Evolutionary conservation across 2,797 vertebrate species (phyloP), one percentile per base, ranked within the genome.

Genomic region (Hephaestus fuliginosus): DNA sequence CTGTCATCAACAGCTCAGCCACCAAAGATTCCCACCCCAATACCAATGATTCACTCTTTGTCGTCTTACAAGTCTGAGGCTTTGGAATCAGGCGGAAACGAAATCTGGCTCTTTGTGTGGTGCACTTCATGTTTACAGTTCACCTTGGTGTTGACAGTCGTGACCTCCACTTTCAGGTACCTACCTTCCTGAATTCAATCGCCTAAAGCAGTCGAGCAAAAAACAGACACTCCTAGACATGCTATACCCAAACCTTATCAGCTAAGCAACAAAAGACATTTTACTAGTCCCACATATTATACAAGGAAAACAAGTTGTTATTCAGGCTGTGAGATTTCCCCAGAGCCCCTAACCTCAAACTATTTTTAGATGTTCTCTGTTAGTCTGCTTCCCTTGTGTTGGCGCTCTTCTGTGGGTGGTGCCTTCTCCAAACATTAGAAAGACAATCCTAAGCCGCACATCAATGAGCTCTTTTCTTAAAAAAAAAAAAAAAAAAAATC

Each of bases 251-350:
- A 86, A 83, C 43, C 72, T 82, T 76, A 86, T 85, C 76, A 84
- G 80, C 73, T 14, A 22, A 62, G 61, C 44, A 78, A 92, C 88
- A 86, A 86, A 92, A 62, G 57, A 84, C 66, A 87, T 91, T 85
- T 83, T 84, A 86, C 65, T 78, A 70, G 86, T 83, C 51, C 65
- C 53, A 65, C 83, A 75, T 74, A 86, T 89, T 83, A 86, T 65
- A 91, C 86, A 86, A 83, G 89, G 78, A 93, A 93, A 94, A 93
- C 88, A 92, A 91, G 88, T 89, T 92, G 91, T 93, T 94, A 89
- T 93, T 91, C 87, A 90, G 88, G 77, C 84, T 84, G 84, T 58
- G 86, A 88, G 88, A 89, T 89, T 91, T 88, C 93, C 89, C 92
- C 70, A 74, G 92, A 91, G 93, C 76, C 67, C 61, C 77, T 43